phyloP scores from a whole-genome alignment of 2,888 invertebrate species.

The Eugnorisma glareosa region DNA sequence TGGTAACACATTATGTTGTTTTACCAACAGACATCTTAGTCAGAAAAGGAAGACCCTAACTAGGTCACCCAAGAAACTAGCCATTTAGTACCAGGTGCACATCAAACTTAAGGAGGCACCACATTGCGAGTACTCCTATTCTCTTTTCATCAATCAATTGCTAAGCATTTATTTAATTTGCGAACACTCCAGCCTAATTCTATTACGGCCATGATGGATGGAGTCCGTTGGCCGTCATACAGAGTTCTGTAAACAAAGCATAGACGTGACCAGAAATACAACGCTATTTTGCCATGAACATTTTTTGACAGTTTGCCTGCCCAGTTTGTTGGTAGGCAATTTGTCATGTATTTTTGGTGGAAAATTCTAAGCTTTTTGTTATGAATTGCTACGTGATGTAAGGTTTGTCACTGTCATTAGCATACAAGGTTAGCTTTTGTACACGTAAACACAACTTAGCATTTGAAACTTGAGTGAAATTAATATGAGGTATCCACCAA shows the following conservation, averaged over 20 bases:
- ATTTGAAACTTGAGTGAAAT: not conserved
- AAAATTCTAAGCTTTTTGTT: slow-evolving; percentile 14
- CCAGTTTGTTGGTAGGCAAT: slow-evolving; percentile 26
- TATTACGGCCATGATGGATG: slow-evolving; percentile 75
- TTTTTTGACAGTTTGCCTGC: slow-evolving; percentile 50
- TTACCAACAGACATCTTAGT: not conserved
- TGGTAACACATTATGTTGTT: not conserved
- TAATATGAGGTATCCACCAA: not conserved
- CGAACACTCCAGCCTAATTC: slow-evolving; percentile 73
- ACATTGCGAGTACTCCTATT: slow-evolving; percentile 9
- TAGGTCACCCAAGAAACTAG: not conserved
- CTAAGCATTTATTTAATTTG: slow-evolving; percentile 78
- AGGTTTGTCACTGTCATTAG: not conserved
- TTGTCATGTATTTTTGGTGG: slow-evolving; percentile 26
- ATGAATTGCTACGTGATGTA: not conserved
- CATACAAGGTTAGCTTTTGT: not conserved
- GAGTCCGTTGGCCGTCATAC: slow-evolving; percentile 50
- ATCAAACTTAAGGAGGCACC: slow-evolving; percentile 20
- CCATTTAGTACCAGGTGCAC: slow-evolving; percentile 23
- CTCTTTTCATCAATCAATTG: slow-evolving; percentile 75
- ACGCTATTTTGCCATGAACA: slow-evolving; percentile 27
- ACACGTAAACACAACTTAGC: no score
- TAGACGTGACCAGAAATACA: slow-evolving; percentile 52
- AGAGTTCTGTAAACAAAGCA: slow-evolving; percentile 58
- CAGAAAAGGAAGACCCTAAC: not conserved